Evolutionary conservation across 2,888 invertebrate genomes (phyloP).

Genomic region (Micoletzkya japonica): DNA sequence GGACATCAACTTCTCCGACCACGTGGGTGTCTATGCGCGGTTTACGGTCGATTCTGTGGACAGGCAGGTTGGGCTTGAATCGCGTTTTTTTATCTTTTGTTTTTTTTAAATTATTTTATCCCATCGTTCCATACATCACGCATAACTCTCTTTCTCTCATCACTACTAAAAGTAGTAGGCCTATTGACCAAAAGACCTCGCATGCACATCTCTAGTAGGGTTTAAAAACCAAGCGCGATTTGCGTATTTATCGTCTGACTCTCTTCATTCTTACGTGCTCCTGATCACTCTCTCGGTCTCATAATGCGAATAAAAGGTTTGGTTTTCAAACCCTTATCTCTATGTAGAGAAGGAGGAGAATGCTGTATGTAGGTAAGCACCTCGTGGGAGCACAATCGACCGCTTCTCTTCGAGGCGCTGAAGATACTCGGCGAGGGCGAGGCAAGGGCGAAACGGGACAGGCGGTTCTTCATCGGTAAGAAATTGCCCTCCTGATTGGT

Average conservation of each 20-base stretch:
- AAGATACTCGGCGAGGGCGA: slow-evolving; percentile 57
- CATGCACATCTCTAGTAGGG: too few relatives aligned
- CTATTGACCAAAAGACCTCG: too few relatives aligned
- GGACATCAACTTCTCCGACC: slow-evolving; percentile 59
- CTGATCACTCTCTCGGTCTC: too few relatives aligned
- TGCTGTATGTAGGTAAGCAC: slow-evolving; percentile 33
- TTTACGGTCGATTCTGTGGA: slow-evolving; percentile 44
- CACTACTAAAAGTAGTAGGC: neutral
- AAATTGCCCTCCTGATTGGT: slow-evolving; percentile 33
- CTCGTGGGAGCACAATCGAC: slow-evolving; percentile 43
- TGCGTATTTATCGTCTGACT: too few relatives aligned
- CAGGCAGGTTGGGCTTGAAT: slow-evolving; percentile 34
- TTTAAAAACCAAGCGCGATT: too few relatives aligned
- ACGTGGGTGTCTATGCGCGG: slow-evolving; percentile 53
- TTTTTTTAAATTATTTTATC: too few relatives aligned
- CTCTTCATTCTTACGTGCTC: too few relatives aligned
- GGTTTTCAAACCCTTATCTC: neutral
- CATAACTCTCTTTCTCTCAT: neutral
- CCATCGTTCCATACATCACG: neutral
- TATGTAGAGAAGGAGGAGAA: neutral
- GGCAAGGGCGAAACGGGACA: slow-evolving; percentile 52
- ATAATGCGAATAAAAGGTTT: too few relatives aligned
- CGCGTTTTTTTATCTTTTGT: too few relatives aligned
- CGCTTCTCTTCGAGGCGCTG: slow-evolving; percentile 47
- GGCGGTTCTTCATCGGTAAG: slow-evolving; percentile 39